Conservation (phyloP, 1,140 invertebrate genomes). For the Aphidius ervi region DNA sequence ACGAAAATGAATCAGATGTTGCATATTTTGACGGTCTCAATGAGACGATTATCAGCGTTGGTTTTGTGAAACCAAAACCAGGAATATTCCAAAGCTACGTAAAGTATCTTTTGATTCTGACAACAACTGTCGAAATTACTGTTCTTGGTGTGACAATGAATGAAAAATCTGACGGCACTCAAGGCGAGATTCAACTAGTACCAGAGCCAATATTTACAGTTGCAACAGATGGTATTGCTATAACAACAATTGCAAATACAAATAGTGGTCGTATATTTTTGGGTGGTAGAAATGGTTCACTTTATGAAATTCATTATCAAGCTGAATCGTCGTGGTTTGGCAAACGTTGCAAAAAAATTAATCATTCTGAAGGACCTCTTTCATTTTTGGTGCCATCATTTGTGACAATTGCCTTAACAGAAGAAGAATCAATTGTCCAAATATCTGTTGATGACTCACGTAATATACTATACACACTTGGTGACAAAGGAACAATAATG, state of each 20-base stretch:
- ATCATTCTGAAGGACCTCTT: slow-evolving; percentile 83
- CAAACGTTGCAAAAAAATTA: slow-evolving; percentile 90
- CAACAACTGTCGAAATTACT: slow-evolving; percentile 90
- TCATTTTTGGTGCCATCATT: slow-evolving; percentile 92
- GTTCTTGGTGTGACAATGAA: slow-evolving; percentile 75
- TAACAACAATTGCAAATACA: slow-evolving; percentile 79
- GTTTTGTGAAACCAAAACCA: slow-evolving; percentile 78
- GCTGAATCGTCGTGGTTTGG: slow-evolving; percentile 89
- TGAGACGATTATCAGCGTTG: slow-evolving; percentile 85
- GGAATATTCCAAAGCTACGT: slow-evolving; percentile 87
- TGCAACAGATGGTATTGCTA: slow-evolving; percentile 85
- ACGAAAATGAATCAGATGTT: slow-evolving; percentile 66
- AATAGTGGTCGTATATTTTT: slow-evolving; percentile 88
- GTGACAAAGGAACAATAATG: slow-evolving; percentile 75
- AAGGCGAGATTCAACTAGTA: slow-evolving; percentile 85
- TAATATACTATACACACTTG: slow-evolving; percentile 86
- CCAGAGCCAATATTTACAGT: slow-evolving; percentile 91
- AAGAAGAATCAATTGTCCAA: slow-evolving; percentile 85
- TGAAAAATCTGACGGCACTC: slow-evolving; percentile 48
- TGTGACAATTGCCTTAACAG: slow-evolving; percentile 73
- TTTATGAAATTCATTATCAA: slow-evolving; percentile 95
- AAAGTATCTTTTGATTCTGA: slow-evolving; percentile 85
- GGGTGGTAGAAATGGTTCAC: slow-evolving; percentile 87
- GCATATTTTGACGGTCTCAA: slow-evolving; percentile 90
- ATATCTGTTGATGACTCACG: slow-evolving; percentile 87